Conservation (phyloP, 2,888 invertebrate genomes). For the Lasioglossum villosulum region DNA sequence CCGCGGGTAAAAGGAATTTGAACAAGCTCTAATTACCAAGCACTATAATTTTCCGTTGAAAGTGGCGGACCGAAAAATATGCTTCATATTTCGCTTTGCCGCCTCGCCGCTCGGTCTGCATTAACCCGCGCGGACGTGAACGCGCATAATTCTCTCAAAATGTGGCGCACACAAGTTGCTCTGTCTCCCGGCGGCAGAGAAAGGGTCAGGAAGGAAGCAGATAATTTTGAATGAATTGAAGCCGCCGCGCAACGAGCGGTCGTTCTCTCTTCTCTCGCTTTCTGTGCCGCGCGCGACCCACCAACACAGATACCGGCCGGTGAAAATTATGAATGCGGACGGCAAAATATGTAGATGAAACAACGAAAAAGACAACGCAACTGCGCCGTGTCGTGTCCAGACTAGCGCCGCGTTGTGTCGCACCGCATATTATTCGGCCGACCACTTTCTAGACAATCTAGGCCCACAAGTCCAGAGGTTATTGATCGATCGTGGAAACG, state of each 20-base stretch:
- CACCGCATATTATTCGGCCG: background rate
- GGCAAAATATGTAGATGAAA: conserved; percentile 38
- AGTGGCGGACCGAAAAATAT: conserved; percentile 73
- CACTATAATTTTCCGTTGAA: conserved; percentile 68
- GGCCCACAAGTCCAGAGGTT: background rate
- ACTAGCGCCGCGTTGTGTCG: background rate
- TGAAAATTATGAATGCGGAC: conserved; percentile 41
- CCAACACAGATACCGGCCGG: conserved; percentile 30
- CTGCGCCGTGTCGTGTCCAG: background rate
- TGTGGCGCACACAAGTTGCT: conserved; percentile 69
- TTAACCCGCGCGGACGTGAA: conserved; percentile 69
- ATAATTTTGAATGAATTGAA: conserved; percentile 72
- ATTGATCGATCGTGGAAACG: conserved; percentile 37
- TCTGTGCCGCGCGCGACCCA: conserved; percentile 16
- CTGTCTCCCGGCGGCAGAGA: conserved; percentile 60
- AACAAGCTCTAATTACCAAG: conserved; percentile 67
- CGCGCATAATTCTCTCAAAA: conserved; percentile 72
- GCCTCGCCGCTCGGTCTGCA: conserved; percentile 57
- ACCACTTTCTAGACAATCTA: background rate
- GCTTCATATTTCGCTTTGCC: conserved; percentile 71
- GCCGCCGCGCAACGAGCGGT: conserved; percentile 55
- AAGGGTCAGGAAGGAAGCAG: conserved; percentile 72
- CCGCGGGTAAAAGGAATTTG: conserved; percentile 57
- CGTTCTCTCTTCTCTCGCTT: background rate
- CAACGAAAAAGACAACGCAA: conserved; percentile 29